These are phyloP conservation scores for Camelus dromedarius DNA, from an alignment of 2,113 vertebrate genomes.

Conservation along the genomic window DNA sequence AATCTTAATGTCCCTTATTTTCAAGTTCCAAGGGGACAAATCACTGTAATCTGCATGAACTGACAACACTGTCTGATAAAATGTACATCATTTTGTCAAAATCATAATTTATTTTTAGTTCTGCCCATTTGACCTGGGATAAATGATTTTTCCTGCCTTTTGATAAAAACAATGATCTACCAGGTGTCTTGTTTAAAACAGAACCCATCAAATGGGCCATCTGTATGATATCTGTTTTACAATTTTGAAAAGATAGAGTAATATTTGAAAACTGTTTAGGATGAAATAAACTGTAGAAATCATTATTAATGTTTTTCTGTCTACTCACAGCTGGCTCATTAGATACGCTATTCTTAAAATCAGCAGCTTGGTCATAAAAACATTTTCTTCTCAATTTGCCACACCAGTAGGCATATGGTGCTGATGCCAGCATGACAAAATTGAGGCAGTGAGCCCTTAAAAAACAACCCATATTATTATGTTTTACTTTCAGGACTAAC, in stretches of 20 bases:
- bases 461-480: constrained; percentile 46
- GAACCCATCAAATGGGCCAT: constrained; percentile 24
- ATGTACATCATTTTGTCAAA: constrained; percentile 26
- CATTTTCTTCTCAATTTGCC: constrained; percentile 70
- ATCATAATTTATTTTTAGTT: constrained; percentile 23
- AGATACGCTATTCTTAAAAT: constrained; percentile 74
- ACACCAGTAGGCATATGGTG: constrained; percentile 45
- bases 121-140: not conserved
- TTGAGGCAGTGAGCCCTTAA: not conserved
- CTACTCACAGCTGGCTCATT: constrained; percentile 76
- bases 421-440: constrained; percentile 64
- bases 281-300: constrained; percentile 37
- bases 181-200: constrained; percentile 25
- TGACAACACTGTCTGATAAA: not conserved
- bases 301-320: constrained; percentile 46
- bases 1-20: not conserved
- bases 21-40: not conserved
- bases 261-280: constrained; percentile 54
- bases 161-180: constrained; percentile 18
- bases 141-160: constrained; percentile 33
- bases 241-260: constrained; percentile 30
- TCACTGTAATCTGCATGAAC: not conserved
- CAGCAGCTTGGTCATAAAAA: constrained; percentile 65
- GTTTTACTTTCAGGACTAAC: constrained; percentile 58
- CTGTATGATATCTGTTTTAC: not conserved